Evolutionary conservation across 2,113 vertebrate genomes (phyloP).

Genomic region (Turdus rufiventris): DNA sequence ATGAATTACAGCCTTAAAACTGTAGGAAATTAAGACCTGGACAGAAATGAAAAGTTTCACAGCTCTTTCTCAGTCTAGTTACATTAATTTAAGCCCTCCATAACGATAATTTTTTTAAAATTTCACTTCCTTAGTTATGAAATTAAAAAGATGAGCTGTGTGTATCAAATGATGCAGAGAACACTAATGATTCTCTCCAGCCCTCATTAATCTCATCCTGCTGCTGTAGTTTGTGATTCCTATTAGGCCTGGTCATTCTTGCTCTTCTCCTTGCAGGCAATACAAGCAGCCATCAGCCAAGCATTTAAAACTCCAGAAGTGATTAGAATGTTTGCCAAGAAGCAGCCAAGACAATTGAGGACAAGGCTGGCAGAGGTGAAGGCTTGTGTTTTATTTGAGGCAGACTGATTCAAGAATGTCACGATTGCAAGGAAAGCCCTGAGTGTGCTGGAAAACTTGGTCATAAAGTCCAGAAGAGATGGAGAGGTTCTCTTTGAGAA

Average conservation of each 20-base stretch:
- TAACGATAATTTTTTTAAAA: not conserved
- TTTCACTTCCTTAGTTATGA: not conserved
- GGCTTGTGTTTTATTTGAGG: not conserved
- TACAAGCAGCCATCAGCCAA: conserved; percentile 97
- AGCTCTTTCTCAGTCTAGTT: not conserved
- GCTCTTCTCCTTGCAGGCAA: conserved; percentile 78
- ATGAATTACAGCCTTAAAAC: not conserved
- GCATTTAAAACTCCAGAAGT: conserved; percentile 98
- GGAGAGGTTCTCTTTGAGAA: not conserved
- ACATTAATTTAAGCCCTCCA: not conserved
- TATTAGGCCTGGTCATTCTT: not conserved
- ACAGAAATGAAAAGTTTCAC: not conserved
- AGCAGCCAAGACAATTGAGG: conserved; percentile 93
- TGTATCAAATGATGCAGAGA: not conserved
- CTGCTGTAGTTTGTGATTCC: not conserved
- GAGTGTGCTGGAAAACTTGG: not conserved
- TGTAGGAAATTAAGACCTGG: not conserved
- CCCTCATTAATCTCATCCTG: not conserved
- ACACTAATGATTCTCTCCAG: not conserved
- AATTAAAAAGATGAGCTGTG: not conserved
- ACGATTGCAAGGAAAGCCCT: not conserved
- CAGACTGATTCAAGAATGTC: not conserved
- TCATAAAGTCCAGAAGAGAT: not conserved
- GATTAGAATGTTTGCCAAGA: conserved; percentile 96
- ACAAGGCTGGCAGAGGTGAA: conserved; percentile 91